Conservation (phyloP, 2,797 vertebrate genomes). For the Leptoclinus maculatus region DNA sequence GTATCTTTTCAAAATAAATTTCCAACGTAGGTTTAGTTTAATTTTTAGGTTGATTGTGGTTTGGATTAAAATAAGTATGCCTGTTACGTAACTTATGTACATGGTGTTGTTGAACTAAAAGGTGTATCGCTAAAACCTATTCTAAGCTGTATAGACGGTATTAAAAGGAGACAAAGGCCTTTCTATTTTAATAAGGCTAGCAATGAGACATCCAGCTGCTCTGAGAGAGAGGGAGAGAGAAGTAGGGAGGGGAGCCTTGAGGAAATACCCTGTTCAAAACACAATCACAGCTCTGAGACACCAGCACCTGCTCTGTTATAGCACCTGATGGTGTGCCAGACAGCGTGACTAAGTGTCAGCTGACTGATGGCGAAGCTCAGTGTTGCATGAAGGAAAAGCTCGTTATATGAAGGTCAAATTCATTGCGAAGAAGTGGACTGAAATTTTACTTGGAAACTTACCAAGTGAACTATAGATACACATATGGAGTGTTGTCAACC, state of each 20-base stretch:
- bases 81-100: not conserved
- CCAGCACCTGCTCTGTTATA: conserved; percentile 46
- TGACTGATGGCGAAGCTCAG: conserved; percentile 33
- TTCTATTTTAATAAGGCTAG: conserved; percentile 41
- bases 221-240: too few relatives aligned
- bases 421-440: conserved; percentile 2
- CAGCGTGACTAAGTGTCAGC: conserved; percentile 37
- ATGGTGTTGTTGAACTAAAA: not conserved
- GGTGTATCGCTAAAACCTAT: not conserved
- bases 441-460: not conserved
- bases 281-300: conserved; percentile 43
- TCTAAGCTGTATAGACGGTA: not conserved
- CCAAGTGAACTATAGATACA: not conserved
- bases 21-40: too few relatives aligned
- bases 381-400: conserved; percentile 42
- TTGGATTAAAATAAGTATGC: not conserved
- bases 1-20: not conserved
- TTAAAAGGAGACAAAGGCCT: conserved; percentile 4
- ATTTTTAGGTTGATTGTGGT: not conserved
- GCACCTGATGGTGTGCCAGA: conserved; percentile 49
- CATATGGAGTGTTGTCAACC: not conserved
- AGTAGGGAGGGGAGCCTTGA: conserved; percentile 28
- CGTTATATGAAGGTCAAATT: conserved; percentile 53
- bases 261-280: conserved; percentile 50
- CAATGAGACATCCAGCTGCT: conserved; percentile 21